Base-by-base conservation (phyloP, 1,140 invertebrate genomes). In the Akabosia matsudoensis region DNA sequence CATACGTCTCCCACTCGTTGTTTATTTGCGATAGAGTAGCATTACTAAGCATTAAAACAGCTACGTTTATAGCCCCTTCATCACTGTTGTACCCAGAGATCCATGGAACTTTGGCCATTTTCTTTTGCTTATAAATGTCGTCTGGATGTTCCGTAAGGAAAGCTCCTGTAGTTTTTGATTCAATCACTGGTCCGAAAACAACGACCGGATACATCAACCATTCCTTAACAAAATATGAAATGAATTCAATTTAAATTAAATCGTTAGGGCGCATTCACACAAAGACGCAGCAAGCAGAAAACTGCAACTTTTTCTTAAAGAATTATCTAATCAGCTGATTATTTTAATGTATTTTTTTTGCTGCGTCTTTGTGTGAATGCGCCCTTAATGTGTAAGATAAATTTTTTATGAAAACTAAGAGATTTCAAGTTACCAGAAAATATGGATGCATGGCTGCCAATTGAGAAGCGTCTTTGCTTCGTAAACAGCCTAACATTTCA, bases 1-100 rank as follows among this genome's bases (percentile, higher is more conserved):
- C 80, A 37, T 74, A 72, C n/a, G 52, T 74, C 1, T 81, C 80
- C 80, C 80, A 81, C 64, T 78, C 61, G 0, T 74, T 70, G 67
- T 81, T 81, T 14, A 81, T 45, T 14, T 79, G 67, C 1, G 28
- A n/a, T 7, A 74, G 1, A 0, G 33, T 18, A 16, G 10, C 33
- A 26, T 71, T 61, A 31, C 74, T 64, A 1, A 76, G 4, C 2
- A 81, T 22, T 0, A 81, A 52, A 22, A 73, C 31, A 1, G 78
- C 80, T 73, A 81, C 67, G 70, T 81, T 81, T 26, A 81, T 73
- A 2, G 74, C 72, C n/a, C 77, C 77, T 33, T 78, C 77, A 51
- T 78, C 73, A 26, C 33, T 56, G 4, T 67, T 75, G 13, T 61
- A 34, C 1, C 64, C 67, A 26, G 70, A 73, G 31, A 78, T 75